These are phyloP conservation scores for Pedicia rivosa DNA, from an alignment of 2,888 invertebrate species.

Conservation along the genomic window DNA sequence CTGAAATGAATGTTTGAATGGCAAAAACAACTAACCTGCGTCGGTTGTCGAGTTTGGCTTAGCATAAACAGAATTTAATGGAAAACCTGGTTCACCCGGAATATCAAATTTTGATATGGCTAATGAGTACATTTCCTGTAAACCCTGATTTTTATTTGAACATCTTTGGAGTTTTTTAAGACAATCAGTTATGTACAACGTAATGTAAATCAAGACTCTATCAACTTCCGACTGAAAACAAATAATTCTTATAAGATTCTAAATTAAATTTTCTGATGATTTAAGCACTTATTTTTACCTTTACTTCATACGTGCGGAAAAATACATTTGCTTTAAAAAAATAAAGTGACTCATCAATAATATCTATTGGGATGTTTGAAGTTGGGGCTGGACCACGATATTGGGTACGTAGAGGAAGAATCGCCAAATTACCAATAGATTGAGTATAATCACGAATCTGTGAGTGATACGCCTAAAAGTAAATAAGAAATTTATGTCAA, in stretches of 20 bases:
- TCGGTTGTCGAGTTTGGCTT: constrained; percentile 66
- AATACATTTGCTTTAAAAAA: constrained; percentile 99
- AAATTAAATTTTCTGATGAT: constrained; percentile 1
- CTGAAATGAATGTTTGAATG: constrained; percentile 2
- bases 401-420: constrained; percentile 79
- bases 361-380: constrained; percentile 59
- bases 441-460: constrained; percentile 58
- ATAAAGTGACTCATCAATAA: constrained; percentile 93
- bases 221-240: constrained; percentile 80
- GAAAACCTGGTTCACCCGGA: constrained; percentile 90
- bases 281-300: constrained; percentile 38
- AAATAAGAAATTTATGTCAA: background rate
- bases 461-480: constrained; percentile 83
- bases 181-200: constrained; percentile 94
- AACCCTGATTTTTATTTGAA: constrained; percentile 72
- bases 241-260: constrained; percentile 1
- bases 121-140: constrained; percentile 91
- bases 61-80: constrained; percentile 87
- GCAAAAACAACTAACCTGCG: constrained; percentile 43
- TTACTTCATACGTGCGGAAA: constrained; percentile 97
- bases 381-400: constrained; percentile 85
- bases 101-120: constrained; percentile 92
- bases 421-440: constrained; percentile 79
- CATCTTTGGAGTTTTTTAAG: constrained; percentile 88
- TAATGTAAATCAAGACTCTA: constrained; percentile 91